Percentiles rank a stretch among this genome's conserved stretches.
Evolutionary conservation across 2,113 vertebrate species (phyloP).

Genomic region (Stigmatopora nigra): DNA sequence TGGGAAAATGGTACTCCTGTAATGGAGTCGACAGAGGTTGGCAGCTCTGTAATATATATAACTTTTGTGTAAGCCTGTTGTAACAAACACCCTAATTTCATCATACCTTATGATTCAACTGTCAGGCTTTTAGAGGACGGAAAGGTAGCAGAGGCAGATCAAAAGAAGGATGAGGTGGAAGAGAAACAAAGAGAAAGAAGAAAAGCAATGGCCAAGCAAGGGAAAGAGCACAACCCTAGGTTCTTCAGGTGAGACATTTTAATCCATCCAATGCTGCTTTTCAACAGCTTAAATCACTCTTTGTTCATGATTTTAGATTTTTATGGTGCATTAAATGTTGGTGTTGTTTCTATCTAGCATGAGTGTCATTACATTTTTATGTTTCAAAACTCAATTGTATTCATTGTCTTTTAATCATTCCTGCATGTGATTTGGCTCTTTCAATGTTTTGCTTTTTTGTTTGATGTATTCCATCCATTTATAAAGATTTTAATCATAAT

Average conservation of each 20-base stretch:
- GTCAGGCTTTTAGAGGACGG: slow-evolving; percentile 84
- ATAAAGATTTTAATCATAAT: no score
- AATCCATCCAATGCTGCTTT: background rate
- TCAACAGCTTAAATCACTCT: background rate
- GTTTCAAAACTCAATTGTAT: no score
- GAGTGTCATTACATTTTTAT: no score
- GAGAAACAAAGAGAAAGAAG: slow-evolving; percentile 82
- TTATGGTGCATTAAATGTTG: background rate
- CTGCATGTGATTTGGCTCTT: no score
- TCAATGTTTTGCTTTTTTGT: no score
- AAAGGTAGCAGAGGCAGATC: slow-evolving; percentile 76
- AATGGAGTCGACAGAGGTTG: no score
- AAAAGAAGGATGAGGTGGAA: slow-evolving; percentile 83
- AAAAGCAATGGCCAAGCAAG: slow-evolving; percentile 81
- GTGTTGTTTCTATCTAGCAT: background rate
- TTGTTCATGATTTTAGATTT: background rate
- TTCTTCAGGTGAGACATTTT: slow-evolving; percentile 72
- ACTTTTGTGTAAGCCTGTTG: no score
- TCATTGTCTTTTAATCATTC: no score
- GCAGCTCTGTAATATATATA: no score
- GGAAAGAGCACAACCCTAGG: slow-evolving; percentile 77
- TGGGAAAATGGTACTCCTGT: no score
- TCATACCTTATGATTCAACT: background rate
- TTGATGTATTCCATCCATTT: no score
- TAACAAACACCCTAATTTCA: background rate